These are phyloP conservation scores for Phengaris alcon DNA, from an alignment of 2,888 invertebrate genomes.

Conservation along the genomic window DNA sequence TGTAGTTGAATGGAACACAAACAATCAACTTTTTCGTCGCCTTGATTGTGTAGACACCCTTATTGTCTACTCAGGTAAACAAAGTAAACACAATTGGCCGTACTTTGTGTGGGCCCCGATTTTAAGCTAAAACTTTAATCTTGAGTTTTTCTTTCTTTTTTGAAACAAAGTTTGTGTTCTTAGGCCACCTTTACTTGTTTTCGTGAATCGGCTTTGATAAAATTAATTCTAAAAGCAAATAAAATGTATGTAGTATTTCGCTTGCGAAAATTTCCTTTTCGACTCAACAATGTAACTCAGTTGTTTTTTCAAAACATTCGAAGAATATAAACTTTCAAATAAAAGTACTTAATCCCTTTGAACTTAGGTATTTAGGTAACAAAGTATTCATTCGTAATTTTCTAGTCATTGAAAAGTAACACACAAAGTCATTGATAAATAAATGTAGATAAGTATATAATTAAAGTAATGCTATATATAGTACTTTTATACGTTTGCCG, in stretches of 20 bases:
- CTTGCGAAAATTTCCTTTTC: not conserved
- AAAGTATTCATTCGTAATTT: not conserved
- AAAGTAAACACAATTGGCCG: constrained; percentile 64
- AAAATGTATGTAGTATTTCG: not conserved
- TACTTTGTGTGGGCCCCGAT: constrained; percentile 52
- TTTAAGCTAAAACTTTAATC: constrained; percentile 23
- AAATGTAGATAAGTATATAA: not conserved
- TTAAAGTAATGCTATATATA: not conserved
- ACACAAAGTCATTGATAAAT: too few relatives aligned
- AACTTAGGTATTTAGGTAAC: too few relatives aligned
- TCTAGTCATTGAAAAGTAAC: not conserved
- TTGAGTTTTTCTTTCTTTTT: constrained; percentile 23
- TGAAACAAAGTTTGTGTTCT: constrained; percentile 3
- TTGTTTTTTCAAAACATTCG: too few relatives aligned
- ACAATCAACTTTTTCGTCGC: constrained; percentile 72
- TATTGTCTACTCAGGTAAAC: constrained; percentile 75
- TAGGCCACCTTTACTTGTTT: not conserved
- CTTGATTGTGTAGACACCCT: constrained; percentile 72
- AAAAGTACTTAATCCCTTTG: too few relatives aligned
- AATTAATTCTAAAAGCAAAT: not conserved
- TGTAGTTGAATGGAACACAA: constrained; percentile 72
- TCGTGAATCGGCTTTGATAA: not conserved
- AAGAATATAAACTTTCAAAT: too few relatives aligned
- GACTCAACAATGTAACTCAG: too few relatives aligned
- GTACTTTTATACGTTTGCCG: not conserved